A percentile compares a stretch with the other conserved stretches of the same genome.
These are phyloP conservation scores for Helicoverpa armigera DNA, from an alignment of 1,140 invertebrate species.

Conservation along the genomic window DNA sequence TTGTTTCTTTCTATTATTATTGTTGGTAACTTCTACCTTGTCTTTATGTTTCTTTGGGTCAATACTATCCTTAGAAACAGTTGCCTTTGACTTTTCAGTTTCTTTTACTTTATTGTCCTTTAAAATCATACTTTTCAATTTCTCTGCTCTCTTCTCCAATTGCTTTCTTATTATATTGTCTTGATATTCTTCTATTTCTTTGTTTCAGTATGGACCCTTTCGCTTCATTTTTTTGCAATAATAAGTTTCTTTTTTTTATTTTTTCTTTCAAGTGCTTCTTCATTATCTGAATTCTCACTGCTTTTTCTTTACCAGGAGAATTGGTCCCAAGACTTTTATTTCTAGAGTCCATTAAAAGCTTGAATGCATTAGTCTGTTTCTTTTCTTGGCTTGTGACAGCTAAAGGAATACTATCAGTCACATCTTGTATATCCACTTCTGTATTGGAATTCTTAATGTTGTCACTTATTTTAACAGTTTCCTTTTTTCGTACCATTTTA, in stretches of 20 bases:
- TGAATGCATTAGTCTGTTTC: constrained; percentile 87
- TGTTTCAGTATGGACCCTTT: constrained; percentile 87
- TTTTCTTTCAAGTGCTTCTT: constrained; percentile 69
- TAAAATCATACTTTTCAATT: constrained; percentile 84
- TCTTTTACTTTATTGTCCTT: constrained; percentile 53
- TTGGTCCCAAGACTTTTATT: constrained; percentile 88
- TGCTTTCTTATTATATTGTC: constrained; percentile 85
- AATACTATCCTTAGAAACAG: background rate
- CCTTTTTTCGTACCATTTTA: constrained; percentile 71
- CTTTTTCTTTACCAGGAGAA: constrained; percentile 86
- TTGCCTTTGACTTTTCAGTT: constrained; percentile 18
- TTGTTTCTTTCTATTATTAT: constrained; percentile 33
- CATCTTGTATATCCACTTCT: background rate
- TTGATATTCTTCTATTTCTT: constrained; percentile 85
- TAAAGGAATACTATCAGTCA: background rate
- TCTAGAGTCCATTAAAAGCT: constrained; percentile 88
- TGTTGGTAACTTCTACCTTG: constrained; percentile 29
- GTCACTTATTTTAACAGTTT: constrained; percentile 23
- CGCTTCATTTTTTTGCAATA: constrained; percentile 86
- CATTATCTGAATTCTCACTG: constrained; percentile 55
- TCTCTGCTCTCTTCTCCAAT: constrained; percentile 87
- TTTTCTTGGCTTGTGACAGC: constrained; percentile 52
- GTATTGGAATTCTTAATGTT: constrained; percentile 5
- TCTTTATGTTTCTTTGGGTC: background rate
- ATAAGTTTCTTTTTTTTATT: constrained; percentile 84